Conservation (phyloP, 37 sponge, comb jelly and placozoan species). For the Beroe forskalii region DNA sequence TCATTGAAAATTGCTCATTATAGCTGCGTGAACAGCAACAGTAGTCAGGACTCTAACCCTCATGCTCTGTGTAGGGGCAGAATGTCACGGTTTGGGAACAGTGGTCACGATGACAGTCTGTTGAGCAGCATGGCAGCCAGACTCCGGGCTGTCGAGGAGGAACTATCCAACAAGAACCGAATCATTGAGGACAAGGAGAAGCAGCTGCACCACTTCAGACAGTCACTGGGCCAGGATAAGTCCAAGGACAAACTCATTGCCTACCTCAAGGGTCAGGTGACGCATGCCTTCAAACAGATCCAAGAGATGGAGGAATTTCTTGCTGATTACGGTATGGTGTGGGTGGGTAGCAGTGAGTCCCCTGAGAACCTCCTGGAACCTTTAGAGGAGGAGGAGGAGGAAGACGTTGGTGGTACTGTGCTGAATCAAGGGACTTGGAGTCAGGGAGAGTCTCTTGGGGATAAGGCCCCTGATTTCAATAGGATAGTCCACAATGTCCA, state of each 20-base stretch:
- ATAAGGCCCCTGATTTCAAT: conserved; percentile 37
- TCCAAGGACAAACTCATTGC: neutral
- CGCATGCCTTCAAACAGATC: conserved; percentile 36
- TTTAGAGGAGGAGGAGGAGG: conserved; percentile 66
- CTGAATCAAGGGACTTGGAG: conserved; percentile 61
- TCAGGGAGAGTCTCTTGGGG: conserved; percentile 65
- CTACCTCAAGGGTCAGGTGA: neutral
- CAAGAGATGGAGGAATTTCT: conserved; percentile 80
- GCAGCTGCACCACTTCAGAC: conserved; percentile 39
- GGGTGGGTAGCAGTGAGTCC: conserved; percentile 76
- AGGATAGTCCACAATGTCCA: conserved; percentile 65
- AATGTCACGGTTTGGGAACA: conserved; percentile 55
- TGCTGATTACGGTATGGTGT: conserved; percentile 93
- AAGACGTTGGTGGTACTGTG: neutral
- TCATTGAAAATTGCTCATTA: no score
- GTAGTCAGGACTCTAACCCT: no score
- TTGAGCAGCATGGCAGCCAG: conserved; percentile 35
- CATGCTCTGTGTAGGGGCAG: no score
- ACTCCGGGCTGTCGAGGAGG: conserved; percentile 45
- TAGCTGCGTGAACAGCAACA: no score
- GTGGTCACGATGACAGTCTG: conserved; percentile 63
- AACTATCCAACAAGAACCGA: neutral
- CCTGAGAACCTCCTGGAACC: neutral
- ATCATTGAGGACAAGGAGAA: neutral
- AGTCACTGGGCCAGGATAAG: neutral